A percentile compares a stretch with the other conserved stretches of the same genome.
Evolutionary conservation across 2,888 invertebrate species (phyloP).

Genomic region (Cheiracanthium punctorium): DNA sequence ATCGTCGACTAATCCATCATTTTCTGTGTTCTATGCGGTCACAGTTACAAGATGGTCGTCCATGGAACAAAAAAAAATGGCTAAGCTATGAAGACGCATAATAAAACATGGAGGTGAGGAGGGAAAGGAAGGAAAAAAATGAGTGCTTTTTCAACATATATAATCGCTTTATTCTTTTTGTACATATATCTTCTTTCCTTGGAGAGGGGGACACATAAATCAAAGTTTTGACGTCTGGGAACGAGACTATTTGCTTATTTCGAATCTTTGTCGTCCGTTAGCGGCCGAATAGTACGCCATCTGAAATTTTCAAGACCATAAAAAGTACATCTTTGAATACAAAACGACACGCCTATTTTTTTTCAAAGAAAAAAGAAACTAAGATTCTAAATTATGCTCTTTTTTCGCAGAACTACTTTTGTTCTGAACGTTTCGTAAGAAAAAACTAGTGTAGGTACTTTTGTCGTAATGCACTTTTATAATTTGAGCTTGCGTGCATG

Average conservation of each 20-base stretch:
- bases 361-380: not conserved
- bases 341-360: not conserved
- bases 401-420: not conserved
- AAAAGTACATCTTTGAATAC: not conserved
- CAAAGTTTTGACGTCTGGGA: constrained; percentile 17
- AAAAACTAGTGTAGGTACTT: not conserved
- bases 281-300: not conserved
- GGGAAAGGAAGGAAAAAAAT: not conserved
- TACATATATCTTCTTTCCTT: constrained; percentile 45
- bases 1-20: constrained; percentile 60
- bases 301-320: not conserved
- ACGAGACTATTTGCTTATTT: constrained; percentile 2
- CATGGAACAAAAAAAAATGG: constrained; percentile 14
- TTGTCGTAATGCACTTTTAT: not conserved
- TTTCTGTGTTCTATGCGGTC: constrained; percentile 37
- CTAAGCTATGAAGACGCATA: not conserved
- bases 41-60: constrained; percentile 28
- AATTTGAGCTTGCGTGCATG: not conserved
- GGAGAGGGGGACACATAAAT: constrained; percentile 58
- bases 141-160: constrained; percentile 49
- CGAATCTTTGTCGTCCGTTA: constrained; percentile 10
- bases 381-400: not conserved
- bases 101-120: not conserved
- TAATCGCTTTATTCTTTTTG: constrained; percentile 64
- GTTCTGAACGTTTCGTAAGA: not conserved